Evolutionary conservation across 2,797 vertebrate genomes (phyloP).

Genomic region (Odontamblyopus rebecca): DNA sequence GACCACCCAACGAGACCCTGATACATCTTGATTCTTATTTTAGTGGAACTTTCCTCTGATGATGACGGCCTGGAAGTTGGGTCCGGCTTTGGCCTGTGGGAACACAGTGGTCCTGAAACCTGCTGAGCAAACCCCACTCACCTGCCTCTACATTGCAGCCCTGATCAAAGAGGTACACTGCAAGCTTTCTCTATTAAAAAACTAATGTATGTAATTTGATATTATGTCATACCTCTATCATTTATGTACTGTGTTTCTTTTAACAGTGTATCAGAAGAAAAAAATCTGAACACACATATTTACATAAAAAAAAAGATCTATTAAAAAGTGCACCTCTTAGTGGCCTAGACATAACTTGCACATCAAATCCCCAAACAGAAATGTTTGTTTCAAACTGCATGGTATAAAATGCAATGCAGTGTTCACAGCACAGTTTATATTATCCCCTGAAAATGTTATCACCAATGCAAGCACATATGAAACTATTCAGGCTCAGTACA

Average conservation of each 20-base stretch:
- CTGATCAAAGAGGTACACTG: conserved; percentile 89
- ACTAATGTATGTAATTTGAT: background rate
- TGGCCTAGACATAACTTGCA: background rate
- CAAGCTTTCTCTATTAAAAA: conserved; percentile 5
- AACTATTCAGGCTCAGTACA: conserved; percentile 1
- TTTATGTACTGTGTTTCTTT: background rate
- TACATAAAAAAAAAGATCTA: background rate
- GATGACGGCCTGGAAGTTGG: conserved; percentile 99
- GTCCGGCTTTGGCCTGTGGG: conserved; percentile 93
- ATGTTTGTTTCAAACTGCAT: background rate
- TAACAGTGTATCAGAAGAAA: background rate
- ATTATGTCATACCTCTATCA: background rate
- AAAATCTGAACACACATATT: background rate
- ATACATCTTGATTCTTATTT: conserved; percentile 57
- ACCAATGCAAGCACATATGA: background rate
- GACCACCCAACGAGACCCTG: conserved; percentile 70
- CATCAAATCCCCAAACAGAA: background rate
- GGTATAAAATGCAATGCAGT: background rate
- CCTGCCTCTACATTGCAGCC: conserved; percentile 92
- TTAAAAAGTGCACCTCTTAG: background rate
- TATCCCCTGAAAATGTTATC: conserved; percentile 7
- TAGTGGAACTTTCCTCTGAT: conserved; percentile 99
- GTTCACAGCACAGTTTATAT: background rate
- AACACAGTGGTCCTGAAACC: conserved; percentile 97
- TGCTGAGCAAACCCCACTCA: conserved; percentile 97